Percentiles rank a stretch among this genome's conserved stretches.
Conservation (phyloP, 23 tunicate genomes). For the Ciona savignyi region DNA sequence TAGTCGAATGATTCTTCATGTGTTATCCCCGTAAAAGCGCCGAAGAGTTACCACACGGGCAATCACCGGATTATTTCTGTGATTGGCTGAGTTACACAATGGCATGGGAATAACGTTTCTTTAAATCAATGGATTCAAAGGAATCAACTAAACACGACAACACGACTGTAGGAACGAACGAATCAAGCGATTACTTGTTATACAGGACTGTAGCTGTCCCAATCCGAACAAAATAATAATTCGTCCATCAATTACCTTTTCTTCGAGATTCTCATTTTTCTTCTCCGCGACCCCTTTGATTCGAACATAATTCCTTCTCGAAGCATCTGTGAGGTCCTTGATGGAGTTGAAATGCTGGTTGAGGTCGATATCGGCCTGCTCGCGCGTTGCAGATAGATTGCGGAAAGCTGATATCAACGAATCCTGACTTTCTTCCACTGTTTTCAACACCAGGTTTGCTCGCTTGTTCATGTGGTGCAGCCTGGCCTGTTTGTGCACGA, state of each 20-base stretch:
- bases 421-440: neutral
- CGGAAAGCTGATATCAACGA: neutral
- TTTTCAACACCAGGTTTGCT: constrained; percentile 1
- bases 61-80: no score
- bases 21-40: no score
- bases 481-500: constrained; percentile 1
- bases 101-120: no score
- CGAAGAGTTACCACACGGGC: no score
- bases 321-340: constrained; percentile 29
- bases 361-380: neutral
- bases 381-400: neutral
- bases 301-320: constrained; percentile 31
- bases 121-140: no score
- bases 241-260: constrained; percentile 23
- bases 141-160: no score
- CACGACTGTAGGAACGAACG: neutral
- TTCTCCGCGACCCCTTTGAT: constrained; percentile 70
- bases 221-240: neutral
- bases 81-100: neutral
- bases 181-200: no score
- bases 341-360: constrained; percentile 2
- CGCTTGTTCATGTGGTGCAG: neutral
- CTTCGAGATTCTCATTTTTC: constrained; percentile 33
- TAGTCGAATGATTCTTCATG: no score
- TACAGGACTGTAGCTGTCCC: no score